Evolutionary conservation across 2,888 invertebrate genomes (phyloP), one percentile per base, ranked within the genome.

Genomic region (Pilophorus perplexus): DNA sequence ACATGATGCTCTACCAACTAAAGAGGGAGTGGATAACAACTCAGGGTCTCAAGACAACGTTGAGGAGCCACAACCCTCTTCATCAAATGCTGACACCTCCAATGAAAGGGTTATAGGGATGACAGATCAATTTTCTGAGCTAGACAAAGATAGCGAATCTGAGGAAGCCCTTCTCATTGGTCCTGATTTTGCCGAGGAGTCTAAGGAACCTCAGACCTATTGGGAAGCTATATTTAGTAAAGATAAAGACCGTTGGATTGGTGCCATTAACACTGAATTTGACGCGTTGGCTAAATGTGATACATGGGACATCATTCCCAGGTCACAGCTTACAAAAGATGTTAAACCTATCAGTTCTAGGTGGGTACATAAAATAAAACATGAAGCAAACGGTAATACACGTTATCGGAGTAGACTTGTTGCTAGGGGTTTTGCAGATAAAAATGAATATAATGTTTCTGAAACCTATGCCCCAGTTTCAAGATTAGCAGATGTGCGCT

Each of bases 381-480:
- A 5, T 6, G 54, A 54, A 33, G 28, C 10, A 4, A 16, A 54
- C 16, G 54, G 54, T 14, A 8, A 6, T 8, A n/a, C 16, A 5
- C 25, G 54, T 10, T 54, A 28, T 16, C 25, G 18, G 28, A 54
- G 54, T 54, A 6, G 54, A 14, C 16, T 54, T 6, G 54, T 54
- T 12, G 37, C 18, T 10, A 54, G 22, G 28, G 54, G 54, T 6
- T 54, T 54, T 54, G 54, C 54, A 12, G 54, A 54, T 18, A 54
- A 10, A 4, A 54, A 54, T 54, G 6, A 28, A 4, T 54, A 54
- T 16, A 12, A 28, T 20, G 6, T 8, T 4, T 28, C 54, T 5
- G 54, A 54, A 54, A 54, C 28, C 16, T 54, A 28, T 16, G 54
- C 54, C 5, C 54, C 54, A 10, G 54, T 54, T 5, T 14, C 54